These are phyloP conservation scores for Tinea trinotella DNA, from an alignment of 2,888 invertebrate genomes.

Conservation along the genomic window DNA sequence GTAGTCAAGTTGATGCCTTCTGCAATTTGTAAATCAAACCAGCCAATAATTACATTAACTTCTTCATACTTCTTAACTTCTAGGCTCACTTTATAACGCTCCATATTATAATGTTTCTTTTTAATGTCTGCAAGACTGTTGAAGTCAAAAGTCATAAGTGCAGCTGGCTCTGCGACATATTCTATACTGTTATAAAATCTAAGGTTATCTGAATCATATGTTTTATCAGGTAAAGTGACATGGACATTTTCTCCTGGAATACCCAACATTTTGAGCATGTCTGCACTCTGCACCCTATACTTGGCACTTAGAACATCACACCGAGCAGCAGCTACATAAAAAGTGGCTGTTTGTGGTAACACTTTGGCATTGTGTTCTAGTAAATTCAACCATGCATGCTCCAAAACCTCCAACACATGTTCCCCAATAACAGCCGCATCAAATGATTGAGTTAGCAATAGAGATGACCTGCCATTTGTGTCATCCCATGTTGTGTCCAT, in stretches of 20 bases:
- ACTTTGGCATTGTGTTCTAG: conserved; percentile 63
- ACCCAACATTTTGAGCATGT: conserved; percentile 33
- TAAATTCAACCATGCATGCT: conserved; percentile 79
- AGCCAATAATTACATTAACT: conserved; percentile 77
- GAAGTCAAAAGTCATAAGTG: conserved; percentile 75
- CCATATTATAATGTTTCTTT: conserved; percentile 38
- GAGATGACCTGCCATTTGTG: conserved; percentile 69
- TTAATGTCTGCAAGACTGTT: conserved; percentile 66
- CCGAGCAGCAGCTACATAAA: conserved; percentile 76
- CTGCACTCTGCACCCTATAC: conserved; percentile 45
- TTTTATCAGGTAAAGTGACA: conserved; percentile 53
- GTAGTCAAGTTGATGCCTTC: conserved; percentile 75
- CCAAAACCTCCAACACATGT: conserved; percentile 75
- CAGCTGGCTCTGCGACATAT: conserved; percentile 71
- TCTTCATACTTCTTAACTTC: conserved; percentile 57
- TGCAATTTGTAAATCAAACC: conserved; percentile 81
- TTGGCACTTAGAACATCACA: conserved; percentile 62
- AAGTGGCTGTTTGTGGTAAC: conserved; percentile 73
- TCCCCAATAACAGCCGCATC: conserved; percentile 88
- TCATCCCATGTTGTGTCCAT: conserved; percentile 64
- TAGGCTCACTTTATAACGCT: conserved; percentile 47
- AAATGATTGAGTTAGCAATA: conserved; percentile 84
- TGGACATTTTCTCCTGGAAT: conserved; percentile 36
- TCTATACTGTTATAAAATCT: conserved; percentile 64
- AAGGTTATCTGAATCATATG: conserved; percentile 81